Evolutionary conservation across 1,140 invertebrate species (phyloP).

Genomic region (Trigoniulus corallinus): DNA sequence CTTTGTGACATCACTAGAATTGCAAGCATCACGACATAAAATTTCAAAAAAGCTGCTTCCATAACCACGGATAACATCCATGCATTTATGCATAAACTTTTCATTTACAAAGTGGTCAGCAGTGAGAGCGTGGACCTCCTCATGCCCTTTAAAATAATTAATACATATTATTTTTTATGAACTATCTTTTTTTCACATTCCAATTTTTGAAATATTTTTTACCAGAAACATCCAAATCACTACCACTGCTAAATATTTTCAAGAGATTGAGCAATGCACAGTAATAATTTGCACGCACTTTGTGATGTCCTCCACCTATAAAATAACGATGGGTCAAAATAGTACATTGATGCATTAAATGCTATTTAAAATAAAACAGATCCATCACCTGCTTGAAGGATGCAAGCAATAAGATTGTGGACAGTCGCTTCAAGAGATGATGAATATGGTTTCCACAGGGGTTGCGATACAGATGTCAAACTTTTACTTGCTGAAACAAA

Average conservation of each 20-base stretch:
- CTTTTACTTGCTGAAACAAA: not conserved
- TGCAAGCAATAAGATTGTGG: conserved; percentile 32
- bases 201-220: conserved; percentile 15
- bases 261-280: conserved; percentile 45
- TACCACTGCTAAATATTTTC: conserved; percentile 38
- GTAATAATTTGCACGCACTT: conserved; percentile 68
- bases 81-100: conserved; percentile 27
- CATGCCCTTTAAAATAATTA: too few relatives aligned
- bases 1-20: conserved; percentile 71
- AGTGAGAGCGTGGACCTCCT: too few relatives aligned
- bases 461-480: conserved; percentile 13
- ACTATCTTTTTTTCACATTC: conserved; percentile 23
- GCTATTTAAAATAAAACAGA: not conserved
- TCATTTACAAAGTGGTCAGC: too few relatives aligned
- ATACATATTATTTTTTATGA: too few relatives aligned
- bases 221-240: not conserved
- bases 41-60: conserved; percentile 66
- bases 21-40: conserved; percentile 66
- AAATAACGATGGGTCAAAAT: conserved; percentile 3
- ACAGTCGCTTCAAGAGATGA: conserved; percentile 33
- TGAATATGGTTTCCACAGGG: conserved; percentile 22
- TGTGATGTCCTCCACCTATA: conserved; percentile 43
- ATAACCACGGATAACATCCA: conserved; percentile 45
- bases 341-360: not conserved
- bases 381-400: conserved; percentile 29